Conservation (phyloP, 2,113 vertebrate genomes). For the Podocnemis expansa region DNA sequence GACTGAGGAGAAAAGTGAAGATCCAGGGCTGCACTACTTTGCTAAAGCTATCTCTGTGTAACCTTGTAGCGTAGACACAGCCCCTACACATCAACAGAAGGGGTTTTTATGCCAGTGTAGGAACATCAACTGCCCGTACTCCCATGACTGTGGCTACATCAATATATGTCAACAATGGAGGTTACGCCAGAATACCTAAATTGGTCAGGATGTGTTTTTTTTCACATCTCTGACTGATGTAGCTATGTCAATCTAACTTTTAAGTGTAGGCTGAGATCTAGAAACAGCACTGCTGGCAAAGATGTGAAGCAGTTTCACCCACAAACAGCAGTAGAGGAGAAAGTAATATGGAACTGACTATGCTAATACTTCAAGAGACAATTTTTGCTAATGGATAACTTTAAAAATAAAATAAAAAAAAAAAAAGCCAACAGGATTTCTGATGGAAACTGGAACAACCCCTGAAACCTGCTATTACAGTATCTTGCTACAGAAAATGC, state of each 20-base stretch:
- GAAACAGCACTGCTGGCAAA: not conserved
- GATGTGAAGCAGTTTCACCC: not conserved
- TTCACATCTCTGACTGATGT: not conserved
- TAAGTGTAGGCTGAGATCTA: not conserved
- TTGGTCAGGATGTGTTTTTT: not conserved
- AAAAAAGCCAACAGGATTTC: not conserved
- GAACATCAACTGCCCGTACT: not conserved
- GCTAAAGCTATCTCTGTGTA: not conserved
- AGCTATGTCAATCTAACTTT: not conserved
- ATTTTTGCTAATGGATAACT: not conserved
- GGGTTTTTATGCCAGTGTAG: not conserved
- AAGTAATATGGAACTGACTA: not conserved
- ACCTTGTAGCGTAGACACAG: not conserved
- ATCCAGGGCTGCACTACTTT: not conserved
- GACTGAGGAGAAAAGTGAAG: not conserved
- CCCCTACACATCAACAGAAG: not conserved
- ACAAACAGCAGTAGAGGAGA: not conserved
- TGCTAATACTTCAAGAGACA: not conserved
- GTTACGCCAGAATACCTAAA: not conserved
- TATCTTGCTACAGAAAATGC: not conserved
- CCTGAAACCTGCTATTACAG: not conserved
- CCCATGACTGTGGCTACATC: not conserved
- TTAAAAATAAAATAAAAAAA: not conserved
- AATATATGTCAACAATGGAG: not conserved
- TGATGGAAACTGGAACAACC: not conserved